Evolutionary conservation across 2,888 invertebrate genomes (phyloP).

Genomic region (Ariolimax columbianus): DNA sequence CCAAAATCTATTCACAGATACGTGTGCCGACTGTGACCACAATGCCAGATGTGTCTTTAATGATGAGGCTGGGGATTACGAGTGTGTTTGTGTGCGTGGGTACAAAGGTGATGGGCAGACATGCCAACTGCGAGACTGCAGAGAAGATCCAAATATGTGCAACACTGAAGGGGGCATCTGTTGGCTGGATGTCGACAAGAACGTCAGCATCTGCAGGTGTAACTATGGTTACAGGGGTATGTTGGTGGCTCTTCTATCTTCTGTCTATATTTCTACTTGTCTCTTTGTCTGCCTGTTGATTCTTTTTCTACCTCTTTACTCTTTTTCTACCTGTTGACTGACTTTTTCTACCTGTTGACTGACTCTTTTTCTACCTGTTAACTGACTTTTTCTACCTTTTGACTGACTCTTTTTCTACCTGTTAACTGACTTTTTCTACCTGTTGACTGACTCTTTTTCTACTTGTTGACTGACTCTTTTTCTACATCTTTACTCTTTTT

Average conservation of each 20-base stretch:
- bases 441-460: too few species aligned
- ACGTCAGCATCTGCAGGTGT: slow-evolving; percentile 52
- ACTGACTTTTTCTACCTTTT: too few species aligned
- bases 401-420: too few species aligned
- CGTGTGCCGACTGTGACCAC: slow-evolving; percentile 57
- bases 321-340: too few species aligned
- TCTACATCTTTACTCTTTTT: too few species aligned
- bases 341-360: too few species aligned
- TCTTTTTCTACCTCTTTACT: too few species aligned
- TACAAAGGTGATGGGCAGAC: slow-evolving; percentile 66
- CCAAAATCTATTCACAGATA: slow-evolving; percentile 50
- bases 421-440: too few species aligned
- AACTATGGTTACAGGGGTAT: slow-evolving; percentile 52
- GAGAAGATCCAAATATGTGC: slow-evolving; percentile 53
- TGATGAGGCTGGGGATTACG: slow-evolving; percentile 50
- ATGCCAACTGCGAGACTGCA: slow-evolving; percentile 64
- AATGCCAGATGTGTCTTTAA: slow-evolving; percentile 86
- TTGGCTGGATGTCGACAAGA: slow-evolving; percentile 37
- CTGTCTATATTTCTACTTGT: not conserved
- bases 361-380: too few species aligned
- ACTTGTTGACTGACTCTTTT: too few species aligned
- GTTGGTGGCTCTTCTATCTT: too few species aligned
- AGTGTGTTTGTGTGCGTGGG: slow-evolving; percentile 60
- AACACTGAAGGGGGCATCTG: slow-evolving; percentile 46
- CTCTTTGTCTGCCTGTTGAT: not conserved